Base-by-base conservation (phyloP, 2,888 invertebrate genomes). In the Mimumesa dahlbomi region DNA sequence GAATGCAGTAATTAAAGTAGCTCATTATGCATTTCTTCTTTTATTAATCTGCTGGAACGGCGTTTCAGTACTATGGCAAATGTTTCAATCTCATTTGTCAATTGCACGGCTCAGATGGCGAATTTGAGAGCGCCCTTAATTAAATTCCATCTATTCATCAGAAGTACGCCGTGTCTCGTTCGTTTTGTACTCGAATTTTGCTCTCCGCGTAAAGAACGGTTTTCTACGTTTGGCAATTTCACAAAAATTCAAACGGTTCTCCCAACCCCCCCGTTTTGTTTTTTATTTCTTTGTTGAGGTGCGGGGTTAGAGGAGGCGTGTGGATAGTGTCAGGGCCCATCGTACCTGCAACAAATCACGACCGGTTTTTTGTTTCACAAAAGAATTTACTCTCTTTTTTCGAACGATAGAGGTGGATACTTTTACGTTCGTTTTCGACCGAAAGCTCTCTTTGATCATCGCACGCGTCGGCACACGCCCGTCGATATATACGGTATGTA, bases 121-220 rank as follows among this genome's bases (percentile, higher is more conserved):
- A 71, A 74, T 68, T 75, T 50, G 61, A 62, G 53, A 46, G 59
- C 61, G 54, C 65, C 67, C 68, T 75, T 75, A 75, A 77, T 75
- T 77, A 73, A 77, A 75, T 73, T 69, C 45, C 53, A 14, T 38
- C 53, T 18, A 52, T 48, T 52, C 29, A 7, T 43, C 18, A 34
- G 53, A 36, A 40, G n/a, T 21, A n/a, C 18, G 22, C n/a, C 18
- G 59, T 29, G 29, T 29, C 1, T 16, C 16, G n/a, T 7, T 34
- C 31, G 45, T 11, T 29, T 29, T 9, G 6, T 9, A 6, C 34
- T 16, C 7, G 2, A 38, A n/a, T 11, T 14, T 1, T 36, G n/a
- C 36, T 13, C 36, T 13, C 36, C 5, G 36, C n/a, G n/a, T 1
- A 1, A 4, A 13, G 36, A 36, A 36, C 2, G n/a, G n/a, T 13